Evolutionary conservation across 2,797 vertebrate genomes (phyloP), one percentile per base, ranked within the genome.

Genomic region (Spinibarbus caldwelli): DNA sequence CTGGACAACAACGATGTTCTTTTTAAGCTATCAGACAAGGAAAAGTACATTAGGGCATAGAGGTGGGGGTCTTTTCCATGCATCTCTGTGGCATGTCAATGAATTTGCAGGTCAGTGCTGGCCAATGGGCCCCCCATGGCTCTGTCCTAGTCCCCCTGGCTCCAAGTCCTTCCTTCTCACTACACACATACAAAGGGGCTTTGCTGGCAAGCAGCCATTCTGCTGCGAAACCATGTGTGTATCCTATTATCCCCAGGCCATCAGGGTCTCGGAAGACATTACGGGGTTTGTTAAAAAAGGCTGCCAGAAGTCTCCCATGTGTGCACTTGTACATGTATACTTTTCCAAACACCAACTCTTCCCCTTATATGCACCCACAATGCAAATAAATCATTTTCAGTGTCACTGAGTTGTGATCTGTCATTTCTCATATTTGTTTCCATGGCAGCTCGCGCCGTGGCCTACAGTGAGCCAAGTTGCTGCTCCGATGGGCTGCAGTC

Each of bases 371-470:
- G 62, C 62, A 54, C 5, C 9, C 29, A 68, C 12, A 67, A 80
- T 68, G 78, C 59, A 78, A 78, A 29, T 38, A 54, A 78, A 78
- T 17, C 5, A 36, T 47, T 49, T 67, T 67, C 4, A 5, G 3
- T 19, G 21, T 80, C 59, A 47, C 14, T 34, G 26, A 79, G 38
- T 66, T 57, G 34, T 57, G 10, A 41, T 57, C 43, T 66, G 31
- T 76, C 57, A 59, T 80, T 80, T 43, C 5, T 38, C 36, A 29
- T 75, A 62, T 84, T 68, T 41, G 15, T 83, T 82, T 81, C 57
- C 57, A 47, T 77, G 1, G 81, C 80, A 99, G 97, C 97, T 64
- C 96, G 97, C 87, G 97, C 96, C 68, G 95, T 97, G 73, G 97
- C 97, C 80, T 97, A 96, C 5, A 95, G 93, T 87, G 96, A 96